These are phyloP conservation scores for Apodemus sylvaticus DNA, from an alignment of 2,113 vertebrate species.

Conservation along the genomic window DNA sequence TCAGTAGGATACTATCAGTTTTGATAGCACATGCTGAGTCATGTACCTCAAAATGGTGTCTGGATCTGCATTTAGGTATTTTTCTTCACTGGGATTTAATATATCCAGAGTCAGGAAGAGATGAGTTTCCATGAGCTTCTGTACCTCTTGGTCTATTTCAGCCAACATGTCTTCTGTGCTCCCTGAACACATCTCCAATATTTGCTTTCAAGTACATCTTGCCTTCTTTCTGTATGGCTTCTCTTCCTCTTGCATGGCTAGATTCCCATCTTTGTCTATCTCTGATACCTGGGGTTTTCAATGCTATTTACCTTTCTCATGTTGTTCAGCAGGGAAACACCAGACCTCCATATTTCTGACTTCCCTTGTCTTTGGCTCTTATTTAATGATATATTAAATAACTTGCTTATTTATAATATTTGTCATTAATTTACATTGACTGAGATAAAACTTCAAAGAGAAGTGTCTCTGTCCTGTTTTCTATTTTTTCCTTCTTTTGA, in stretches of 20 bases:
- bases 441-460: neutral
- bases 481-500: neutral
- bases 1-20: neutral
- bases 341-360: neutral
- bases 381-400: neutral
- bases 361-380: neutral
- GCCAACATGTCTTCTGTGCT: neutral
- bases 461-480: neutral
- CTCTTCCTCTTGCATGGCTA: neutral
- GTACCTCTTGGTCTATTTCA: neutral
- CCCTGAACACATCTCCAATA: neutral
- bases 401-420: neutral
- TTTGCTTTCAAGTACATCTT: neutral
- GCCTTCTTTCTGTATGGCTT: neutral
- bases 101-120: neutral
- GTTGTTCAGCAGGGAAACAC: neutral
- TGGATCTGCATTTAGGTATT: neutral
- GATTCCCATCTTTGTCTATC: neutral
- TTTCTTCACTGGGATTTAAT: neutral
- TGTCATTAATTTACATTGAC: neutral
- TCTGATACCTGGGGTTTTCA: neutral
- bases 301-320: neutral
- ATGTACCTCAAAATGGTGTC: neutral
- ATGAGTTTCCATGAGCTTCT: neutral
- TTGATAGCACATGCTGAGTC: neutral